These are phyloP conservation scores for Halisarca cf. caerulea DNA, from an alignment of 37 sponge, comb jelly and placozoan species.

Conservation along the genomic window DNA sequence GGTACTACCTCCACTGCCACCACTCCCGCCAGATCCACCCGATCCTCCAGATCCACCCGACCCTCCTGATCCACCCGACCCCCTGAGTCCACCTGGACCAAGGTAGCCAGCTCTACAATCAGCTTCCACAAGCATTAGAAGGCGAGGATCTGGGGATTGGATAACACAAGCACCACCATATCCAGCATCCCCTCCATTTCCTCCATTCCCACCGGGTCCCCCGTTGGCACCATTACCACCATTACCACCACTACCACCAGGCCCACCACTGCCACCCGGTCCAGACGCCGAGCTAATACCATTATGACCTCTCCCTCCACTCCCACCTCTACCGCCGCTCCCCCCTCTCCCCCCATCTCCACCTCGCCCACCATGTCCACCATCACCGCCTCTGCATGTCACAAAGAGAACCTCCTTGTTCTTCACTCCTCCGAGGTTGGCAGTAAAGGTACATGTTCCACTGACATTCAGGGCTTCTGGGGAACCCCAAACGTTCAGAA, in stretches of 20 bases:
- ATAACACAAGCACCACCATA: constrained; percentile 61
- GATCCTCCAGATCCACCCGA: constrained; percentile 58
- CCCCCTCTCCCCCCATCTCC: constrained; percentile 78
- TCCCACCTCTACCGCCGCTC: constrained; percentile 63
- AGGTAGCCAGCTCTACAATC: constrained; percentile 55
- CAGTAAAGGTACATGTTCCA: constrained; percentile 42
- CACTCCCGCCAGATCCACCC: constrained; percentile 61
- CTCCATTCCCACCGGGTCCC: constrained; percentile 63
- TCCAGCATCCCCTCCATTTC: constrained; percentile 69
- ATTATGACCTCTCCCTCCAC: constrained; percentile 48
- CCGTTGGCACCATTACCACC: constrained; percentile 80
- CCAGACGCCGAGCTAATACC: constrained; percentile 47
- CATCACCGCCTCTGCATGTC: constrained; percentile 74
- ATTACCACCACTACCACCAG: constrained; percentile 74
- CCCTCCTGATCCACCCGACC: constrained; percentile 65
- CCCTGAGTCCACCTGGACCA: constrained; percentile 52
- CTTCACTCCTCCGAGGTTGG: constrained; percentile 59
- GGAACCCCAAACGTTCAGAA: constrained; percentile 54
- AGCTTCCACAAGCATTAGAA: constrained; percentile 69
- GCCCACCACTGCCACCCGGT: constrained; percentile 71
- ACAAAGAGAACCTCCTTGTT: constrained; percentile 67
- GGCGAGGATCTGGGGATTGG: constrained; percentile 44
- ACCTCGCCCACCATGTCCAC: constrained; percentile 79
- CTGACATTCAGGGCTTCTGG: constrained; percentile 46
- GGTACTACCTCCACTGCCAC: constrained; percentile 9